A percentile compares a stretch with the other conserved stretches of the same genome.
Evolutionary conservation across 2,797 vertebrate genomes (phyloP).

Genomic region (Chelon labrosus): DNA sequence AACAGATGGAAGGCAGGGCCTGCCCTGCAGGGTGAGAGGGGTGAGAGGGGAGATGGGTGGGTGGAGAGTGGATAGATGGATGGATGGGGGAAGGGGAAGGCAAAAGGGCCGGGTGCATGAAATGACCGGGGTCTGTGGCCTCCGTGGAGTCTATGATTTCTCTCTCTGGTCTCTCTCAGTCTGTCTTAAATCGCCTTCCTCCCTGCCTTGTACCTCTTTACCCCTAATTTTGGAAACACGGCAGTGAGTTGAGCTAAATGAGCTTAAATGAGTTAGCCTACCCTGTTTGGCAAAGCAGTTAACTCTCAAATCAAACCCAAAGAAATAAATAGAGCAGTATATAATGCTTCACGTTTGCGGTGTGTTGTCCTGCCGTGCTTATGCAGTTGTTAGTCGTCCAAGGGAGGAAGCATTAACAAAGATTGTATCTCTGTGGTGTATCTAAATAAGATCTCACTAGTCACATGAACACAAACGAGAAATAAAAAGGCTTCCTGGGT

Average conservation of each 20-base stretch:
- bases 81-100: slow-evolving; percentile 69
- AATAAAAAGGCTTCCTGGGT: slow-evolving; percentile 24
- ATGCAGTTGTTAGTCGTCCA: slow-evolving; percentile 1
- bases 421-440: slow-evolving; percentile 16
- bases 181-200: slow-evolving; percentile 36
- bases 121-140: slow-evolving; percentile 78
- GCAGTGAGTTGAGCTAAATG: slow-evolving; percentile 40
- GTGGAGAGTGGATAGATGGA: slow-evolving; percentile 73
- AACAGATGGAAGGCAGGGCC: slow-evolving; percentile 88
- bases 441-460: slow-evolving; percentile 42
- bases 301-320: slow-evolving; percentile 24
- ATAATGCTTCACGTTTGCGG: neutral
- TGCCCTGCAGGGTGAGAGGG: slow-evolving; percentile 80
- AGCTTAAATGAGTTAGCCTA: slow-evolving; percentile 25
- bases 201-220: slow-evolving; percentile 36
- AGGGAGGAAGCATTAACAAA: slow-evolving; percentile 5
- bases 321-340: slow-evolving; percentile 14
- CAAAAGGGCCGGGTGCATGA: slow-evolving; percentile 73
- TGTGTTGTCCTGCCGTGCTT: neutral
- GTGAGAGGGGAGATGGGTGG: slow-evolving; percentile 74
- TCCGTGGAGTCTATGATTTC: slow-evolving; percentile 58
- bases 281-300: slow-evolving; percentile 22
- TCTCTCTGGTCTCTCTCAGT: slow-evolving; percentile 44
- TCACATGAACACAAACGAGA: slow-evolving; percentile 35
- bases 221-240: slow-evolving; percentile 28